Conservation (phyloP, 2,888 invertebrate species). For the Apomyelois bistriatella region DNA sequence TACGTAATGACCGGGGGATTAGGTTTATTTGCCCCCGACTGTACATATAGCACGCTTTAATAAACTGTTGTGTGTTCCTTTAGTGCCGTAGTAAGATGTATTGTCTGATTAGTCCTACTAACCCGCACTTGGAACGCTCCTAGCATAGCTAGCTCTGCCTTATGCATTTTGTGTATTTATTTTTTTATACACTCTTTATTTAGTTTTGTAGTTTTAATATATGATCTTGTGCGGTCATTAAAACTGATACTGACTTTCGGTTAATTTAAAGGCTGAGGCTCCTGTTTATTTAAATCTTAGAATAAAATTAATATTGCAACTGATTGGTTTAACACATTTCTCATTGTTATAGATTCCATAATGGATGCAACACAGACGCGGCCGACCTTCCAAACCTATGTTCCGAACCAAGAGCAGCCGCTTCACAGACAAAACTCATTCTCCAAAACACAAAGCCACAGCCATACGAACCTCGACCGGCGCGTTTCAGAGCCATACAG, state of each 20-base stretch:
- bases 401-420: conserved; percentile 53
- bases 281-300: not conserved
- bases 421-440: conserved; percentile 55
- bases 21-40: too few species aligned
- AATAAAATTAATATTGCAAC: not conserved
- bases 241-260: too few species aligned
- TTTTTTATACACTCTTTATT: too few species aligned
- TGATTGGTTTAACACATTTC: not conserved
- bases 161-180: conserved; percentile 9
- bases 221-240: too few species aligned
- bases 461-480: conserved; percentile 43
- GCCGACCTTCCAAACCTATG: conserved; percentile 74
- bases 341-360: conserved; percentile 74
- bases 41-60: too few species aligned
- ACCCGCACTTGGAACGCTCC: conserved; percentile 11
- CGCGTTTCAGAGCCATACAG: conserved; percentile 69
- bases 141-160: conserved; percentile 5
- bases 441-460: conserved; percentile 37
- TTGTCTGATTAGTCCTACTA: conserved; percentile 16
- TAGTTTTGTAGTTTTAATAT: too few species aligned
- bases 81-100: too few species aligned
- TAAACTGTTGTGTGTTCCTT: too few species aligned
- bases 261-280: too few species aligned
- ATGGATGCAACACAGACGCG: conserved; percentile 85
- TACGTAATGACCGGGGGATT: too few species aligned